Base-by-base conservation (phyloP, 2,797 vertebrate species). In the Eptatretus atami region DNA sequence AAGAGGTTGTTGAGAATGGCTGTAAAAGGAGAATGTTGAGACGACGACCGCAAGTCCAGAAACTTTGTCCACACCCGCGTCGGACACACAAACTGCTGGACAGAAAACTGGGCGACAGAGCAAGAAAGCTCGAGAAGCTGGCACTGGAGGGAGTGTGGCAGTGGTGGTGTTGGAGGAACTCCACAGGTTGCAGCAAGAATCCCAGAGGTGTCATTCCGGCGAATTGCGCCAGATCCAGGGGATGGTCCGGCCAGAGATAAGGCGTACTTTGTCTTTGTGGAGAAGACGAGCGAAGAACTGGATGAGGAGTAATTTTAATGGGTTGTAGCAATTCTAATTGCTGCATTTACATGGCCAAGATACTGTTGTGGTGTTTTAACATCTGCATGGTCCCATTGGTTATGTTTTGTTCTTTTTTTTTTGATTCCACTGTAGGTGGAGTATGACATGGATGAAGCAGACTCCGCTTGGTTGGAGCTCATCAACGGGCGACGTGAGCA, bases 381-480 rank as follows among this genome's bases (percentile, higher is more conserved):
- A 44, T 44, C 31, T 44, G 31, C 31, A 44, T 44, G 31, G 31
- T 44, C 31, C 31, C 31, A 44, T 44, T 44, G 31, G 31, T 44
- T 44, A 44, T 44, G 31, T 44, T 44, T 44, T 44, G 2, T 44
- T 44, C 31, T 8, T 44, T 44, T 19, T 19, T 19, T 44, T 44
- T 44, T 44, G 6, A n/a, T 25, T 24, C 55, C 57, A n/a, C 57
- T 61, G n/a, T 25, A 61, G 57, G 90, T 96, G 9, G 92, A 98
- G 72, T 96, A 98, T 0, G 90, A 98, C 72, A 96, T 98, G 66
- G 90, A 98, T 0, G 92, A 96, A 70, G 90, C 96, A 70, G 92
- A 98, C 72, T 96, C 90, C 71, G 95, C 95, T 74, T 98, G 92
- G 92, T 78, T 98, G 63, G 87, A 93, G 73, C 92, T 98, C 72